Conservation (phyloP, 2,797 vertebrate species). For the Lates japonicus region DNA sequence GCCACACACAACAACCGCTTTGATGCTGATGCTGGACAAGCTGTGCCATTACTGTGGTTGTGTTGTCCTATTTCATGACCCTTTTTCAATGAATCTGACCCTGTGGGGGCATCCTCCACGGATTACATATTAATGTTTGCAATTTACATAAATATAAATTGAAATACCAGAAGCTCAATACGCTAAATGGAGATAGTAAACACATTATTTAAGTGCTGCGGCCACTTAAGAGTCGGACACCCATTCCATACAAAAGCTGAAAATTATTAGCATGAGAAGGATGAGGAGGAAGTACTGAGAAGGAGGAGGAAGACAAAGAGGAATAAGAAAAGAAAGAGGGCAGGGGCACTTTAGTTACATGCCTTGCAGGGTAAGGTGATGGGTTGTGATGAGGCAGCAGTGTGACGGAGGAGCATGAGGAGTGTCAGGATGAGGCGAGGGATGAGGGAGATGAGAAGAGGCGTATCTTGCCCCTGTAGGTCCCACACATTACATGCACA, state of each 20-base stretch:
- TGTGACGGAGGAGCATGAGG: slow-evolving; percentile 85
- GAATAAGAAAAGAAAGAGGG: slow-evolving; percentile 78
- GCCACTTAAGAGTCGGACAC: slow-evolving; percentile 81
- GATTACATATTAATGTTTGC: slow-evolving; percentile 85
- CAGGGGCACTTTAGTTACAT: slow-evolving; percentile 83
- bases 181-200: slow-evolving; percentile 86
- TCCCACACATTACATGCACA: slow-evolving; percentile 41
- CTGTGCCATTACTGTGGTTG: slow-evolving; percentile 74
- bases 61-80: slow-evolving; percentile 76
- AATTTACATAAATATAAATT: slow-evolving; percentile 88
- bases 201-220: slow-evolving; percentile 79
- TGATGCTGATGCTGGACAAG: slow-evolving; percentile 68
- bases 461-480: no score
- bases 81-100: slow-evolving; percentile 76
- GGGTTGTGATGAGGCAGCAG: slow-evolving; percentile 87
- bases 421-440: slow-evolving; percentile 84
- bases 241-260: slow-evolving; percentile 68
- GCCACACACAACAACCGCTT: slow-evolving; percentile 53
- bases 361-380: no score
- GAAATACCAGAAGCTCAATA: slow-evolving; percentile 87
- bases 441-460: slow-evolving; percentile 84
- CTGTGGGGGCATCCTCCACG: slow-evolving; percentile 80
- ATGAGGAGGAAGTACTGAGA: slow-evolving; percentile 54
- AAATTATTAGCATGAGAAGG: slow-evolving; percentile 63
- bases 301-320: slow-evolving; percentile 75